Evolutionary conservation across 2,797 vertebrate species (phyloP).

Genomic region (Poecilia picta): DNA sequence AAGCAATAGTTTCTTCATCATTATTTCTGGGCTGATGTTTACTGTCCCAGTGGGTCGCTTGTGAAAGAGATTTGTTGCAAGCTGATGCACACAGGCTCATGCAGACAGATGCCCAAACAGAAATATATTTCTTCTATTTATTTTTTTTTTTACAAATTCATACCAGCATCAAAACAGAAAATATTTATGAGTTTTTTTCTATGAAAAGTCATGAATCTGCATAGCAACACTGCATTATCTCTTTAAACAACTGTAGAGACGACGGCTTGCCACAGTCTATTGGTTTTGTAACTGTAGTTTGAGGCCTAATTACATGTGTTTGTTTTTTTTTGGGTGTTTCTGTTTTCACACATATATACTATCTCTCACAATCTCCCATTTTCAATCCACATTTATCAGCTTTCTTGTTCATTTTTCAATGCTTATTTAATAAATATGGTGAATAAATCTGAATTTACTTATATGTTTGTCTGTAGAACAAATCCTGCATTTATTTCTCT

Average conservation of each 20-base stretch:
- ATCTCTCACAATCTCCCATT: not conserved
- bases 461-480: not conserved
- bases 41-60: conserved; percentile 1
- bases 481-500: not conserved
- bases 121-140: not conserved
- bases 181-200: not conserved
- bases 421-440: not conserved
- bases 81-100: conserved; percentile 37
- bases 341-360: not conserved
- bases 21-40: conserved; percentile 5
- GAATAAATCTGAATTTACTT: not conserved
- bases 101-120: conserved; percentile 2
- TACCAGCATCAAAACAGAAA: not conserved
- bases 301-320: not conserved
- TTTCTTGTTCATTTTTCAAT: not conserved
- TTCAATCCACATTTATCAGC: not conserved
- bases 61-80: conserved; percentile 25
- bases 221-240: not conserved
- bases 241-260: not conserved
- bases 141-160: not conserved
- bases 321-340: not conserved
- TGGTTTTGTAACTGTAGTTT: not conserved
- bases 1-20: not conserved
- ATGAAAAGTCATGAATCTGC: not conserved
- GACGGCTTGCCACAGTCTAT: not conserved